Evolutionary conservation across 2,888 invertebrate species (phyloP), one percentile per base, ranked within the genome.

Genomic region (Thysanoteuthis rhombus): DNA sequence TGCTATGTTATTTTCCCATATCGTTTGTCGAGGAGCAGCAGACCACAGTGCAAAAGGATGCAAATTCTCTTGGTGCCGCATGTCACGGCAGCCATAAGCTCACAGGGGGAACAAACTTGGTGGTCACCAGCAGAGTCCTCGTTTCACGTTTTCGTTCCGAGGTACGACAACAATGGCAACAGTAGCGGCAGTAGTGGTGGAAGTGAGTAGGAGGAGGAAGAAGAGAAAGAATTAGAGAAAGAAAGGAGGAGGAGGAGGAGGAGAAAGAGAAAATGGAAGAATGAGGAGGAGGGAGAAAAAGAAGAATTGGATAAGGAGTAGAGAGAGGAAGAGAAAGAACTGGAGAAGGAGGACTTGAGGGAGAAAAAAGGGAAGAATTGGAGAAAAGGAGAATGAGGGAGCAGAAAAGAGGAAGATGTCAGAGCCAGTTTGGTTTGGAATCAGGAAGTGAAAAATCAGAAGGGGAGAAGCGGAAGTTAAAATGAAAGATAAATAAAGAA

Each of bases 101-200:
- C 75, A 75, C n/a, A 75, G 36, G n/a, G 75, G 75, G n/a, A 75
- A 75, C 75, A 75, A 75, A 75, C 75, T 90, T 90, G 90, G 90
- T n/a, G 90, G 90, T 90, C 52, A 52, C 52, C 52, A 75, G 75
- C 75, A 75, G 75, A 36, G 16, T n/a, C n/a, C n/a, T 75, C 12
- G n/a, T n/a, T 36, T 75, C 75, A 75, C 75, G 75, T 75, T n/a
- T 36, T 75, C n/a, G 19, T 75, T 75, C 36, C 16, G 36, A 75
- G 75, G 75, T 40, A 42, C 42, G 91, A 28, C 40, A 91, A 92
- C 32, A 40, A 92, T 28, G 92, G n/a, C 40, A 28, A 28, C 40
- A 16, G 28, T 40, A 45, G 40, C 32, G n/a, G 40, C 32, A n/a
- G 32, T 40, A 19, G 92, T 42, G 32, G 42, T 40, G 42, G 39